Evolutionary conservation across 2,888 invertebrate species (phyloP).

Genomic region (Stenichneumon culpator): DNA sequence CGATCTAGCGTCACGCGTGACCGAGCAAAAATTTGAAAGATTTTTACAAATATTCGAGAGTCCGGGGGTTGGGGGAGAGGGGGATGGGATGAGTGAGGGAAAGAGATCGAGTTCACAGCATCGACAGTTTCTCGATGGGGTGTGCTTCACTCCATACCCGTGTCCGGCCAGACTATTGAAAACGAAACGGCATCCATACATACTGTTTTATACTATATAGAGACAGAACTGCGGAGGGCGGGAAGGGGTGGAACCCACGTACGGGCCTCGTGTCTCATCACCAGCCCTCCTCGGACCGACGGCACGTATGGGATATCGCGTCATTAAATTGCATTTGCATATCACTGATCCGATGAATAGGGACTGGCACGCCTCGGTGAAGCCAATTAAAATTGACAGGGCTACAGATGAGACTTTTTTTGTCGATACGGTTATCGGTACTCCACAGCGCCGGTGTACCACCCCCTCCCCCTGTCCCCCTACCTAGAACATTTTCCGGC

Average conservation of each 20-base stretch:
- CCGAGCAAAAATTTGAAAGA: constrained; percentile 64
- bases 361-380: constrained; percentile 78
- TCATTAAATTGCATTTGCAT: constrained; percentile 84
- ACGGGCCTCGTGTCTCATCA: constrained; percentile 73
- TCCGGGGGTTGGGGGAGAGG: not conserved
- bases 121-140: constrained; percentile 57
- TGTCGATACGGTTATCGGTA: constrained; percentile 76
- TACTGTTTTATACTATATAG: constrained; percentile 42
- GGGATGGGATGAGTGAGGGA: constrained; percentile 50
- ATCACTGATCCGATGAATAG: constrained; percentile 81
- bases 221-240: constrained; percentile 14
- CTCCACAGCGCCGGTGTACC: constrained; percentile 68
- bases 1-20: constrained; percentile 45
- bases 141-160: constrained; percentile 42
- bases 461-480: constrained; percentile 54
- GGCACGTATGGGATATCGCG: constrained; percentile 79
- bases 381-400: constrained; percentile 82
- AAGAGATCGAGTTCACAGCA: constrained; percentile 44
- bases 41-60: constrained; percentile 48
- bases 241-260: constrained; percentile 20
- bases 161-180: constrained; percentile 59
- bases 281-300: constrained; percentile 71
- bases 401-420: constrained; percentile 73
- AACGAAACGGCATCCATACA: constrained; percentile 51
- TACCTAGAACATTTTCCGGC: constrained; percentile 37